phyloP scores from a whole-genome alignment of 1,140 invertebrate species.

The Calephelis nemesis region DNA sequence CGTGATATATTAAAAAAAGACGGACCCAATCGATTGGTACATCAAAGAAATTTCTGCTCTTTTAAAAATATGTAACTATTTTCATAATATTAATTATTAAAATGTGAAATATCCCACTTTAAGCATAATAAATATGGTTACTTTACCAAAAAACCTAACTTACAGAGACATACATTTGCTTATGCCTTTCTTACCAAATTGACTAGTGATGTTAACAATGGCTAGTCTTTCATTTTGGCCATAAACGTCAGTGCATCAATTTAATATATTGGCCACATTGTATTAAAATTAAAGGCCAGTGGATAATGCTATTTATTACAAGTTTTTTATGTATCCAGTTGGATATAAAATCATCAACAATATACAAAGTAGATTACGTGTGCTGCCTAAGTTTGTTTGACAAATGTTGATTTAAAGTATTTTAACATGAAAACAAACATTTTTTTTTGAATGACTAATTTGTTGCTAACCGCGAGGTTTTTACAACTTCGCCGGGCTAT shows the following conservation, averaged over 20 bases:
- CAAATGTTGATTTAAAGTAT: too few relatives aligned
- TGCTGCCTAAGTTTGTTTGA: too few relatives aligned
- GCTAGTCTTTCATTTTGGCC: not conserved
- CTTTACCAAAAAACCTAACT: not conserved
- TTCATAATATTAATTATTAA: too few relatives aligned
- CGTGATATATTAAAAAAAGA: too few relatives aligned
- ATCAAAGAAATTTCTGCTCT: too few relatives aligned
- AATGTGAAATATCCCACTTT: not conserved
- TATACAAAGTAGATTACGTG: too few relatives aligned
- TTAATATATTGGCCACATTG: conserved; percentile 14
- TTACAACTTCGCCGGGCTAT: too few relatives aligned
- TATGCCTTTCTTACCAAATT: not conserved
- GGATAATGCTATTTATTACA: not conserved
- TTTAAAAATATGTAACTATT: too few relatives aligned
- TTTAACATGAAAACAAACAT: too few relatives aligned
- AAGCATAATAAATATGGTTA: not conserved
- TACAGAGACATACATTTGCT: not conserved
- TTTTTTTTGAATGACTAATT: too few relatives aligned
- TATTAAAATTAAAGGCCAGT: not conserved
- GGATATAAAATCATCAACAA: not conserved
- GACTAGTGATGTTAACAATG: not conserved
- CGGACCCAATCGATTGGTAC: too few relatives aligned
- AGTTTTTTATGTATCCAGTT: not conserved
- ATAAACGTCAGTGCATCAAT: not conserved
- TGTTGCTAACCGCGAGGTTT: too few relatives aligned